Evolutionary conservation across 2,888 invertebrate species (phyloP).

Genomic region (Mellilla xanthometata): DNA sequence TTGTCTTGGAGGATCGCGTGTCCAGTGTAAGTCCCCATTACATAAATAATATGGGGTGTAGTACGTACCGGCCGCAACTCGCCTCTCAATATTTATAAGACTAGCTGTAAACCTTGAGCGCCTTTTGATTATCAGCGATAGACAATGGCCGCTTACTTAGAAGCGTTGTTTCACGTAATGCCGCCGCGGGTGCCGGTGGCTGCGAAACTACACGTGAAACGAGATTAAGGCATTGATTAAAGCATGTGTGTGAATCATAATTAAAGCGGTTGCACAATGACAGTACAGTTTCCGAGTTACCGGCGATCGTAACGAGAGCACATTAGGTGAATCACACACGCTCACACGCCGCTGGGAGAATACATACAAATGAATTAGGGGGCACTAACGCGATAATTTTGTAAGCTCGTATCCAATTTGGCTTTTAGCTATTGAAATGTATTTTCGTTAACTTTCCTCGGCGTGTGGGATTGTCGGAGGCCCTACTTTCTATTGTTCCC

Average conservation of each 20-base stretch:
- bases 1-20: slow-evolving; percentile 77
- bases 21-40: slow-evolving; percentile 75
- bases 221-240: slow-evolving; percentile 2
- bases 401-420: slow-evolving; percentile 72
- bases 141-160: slow-evolving; percentile 44
- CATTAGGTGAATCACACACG: slow-evolving; percentile 72
- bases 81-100: slow-evolving; percentile 60
- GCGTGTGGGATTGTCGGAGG: slow-evolving; percentile 37
- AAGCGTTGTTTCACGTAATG: slow-evolving; percentile 38
- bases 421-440: slow-evolving; percentile 76
- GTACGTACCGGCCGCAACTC: slow-evolving; percentile 50
- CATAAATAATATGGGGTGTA: slow-evolving; percentile 76
- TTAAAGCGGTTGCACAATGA: slow-evolving; percentile 44
- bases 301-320: slow-evolving; percentile 56
- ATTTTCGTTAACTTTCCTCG: slow-evolving; percentile 77
- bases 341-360: slow-evolving; percentile 63
- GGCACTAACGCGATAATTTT: slow-evolving; percentile 71
- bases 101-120: slow-evolving; percentile 54
- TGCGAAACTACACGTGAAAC: slow-evolving; percentile 15
- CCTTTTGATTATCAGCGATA: slow-evolving; percentile 46
- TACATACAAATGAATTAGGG: slow-evolving; percentile 70
- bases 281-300: slow-evolving; percentile 57
- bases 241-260: slow-evolving; percentile 55
- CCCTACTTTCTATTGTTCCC: slow-evolving; percentile 66
- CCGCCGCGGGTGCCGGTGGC: slow-evolving; percentile 32